Evolutionary conservation across 2,113 vertebrate genomes (phyloP), one percentile per base, ranked within the genome.

Genomic region (Nestor notabilis): DNA sequence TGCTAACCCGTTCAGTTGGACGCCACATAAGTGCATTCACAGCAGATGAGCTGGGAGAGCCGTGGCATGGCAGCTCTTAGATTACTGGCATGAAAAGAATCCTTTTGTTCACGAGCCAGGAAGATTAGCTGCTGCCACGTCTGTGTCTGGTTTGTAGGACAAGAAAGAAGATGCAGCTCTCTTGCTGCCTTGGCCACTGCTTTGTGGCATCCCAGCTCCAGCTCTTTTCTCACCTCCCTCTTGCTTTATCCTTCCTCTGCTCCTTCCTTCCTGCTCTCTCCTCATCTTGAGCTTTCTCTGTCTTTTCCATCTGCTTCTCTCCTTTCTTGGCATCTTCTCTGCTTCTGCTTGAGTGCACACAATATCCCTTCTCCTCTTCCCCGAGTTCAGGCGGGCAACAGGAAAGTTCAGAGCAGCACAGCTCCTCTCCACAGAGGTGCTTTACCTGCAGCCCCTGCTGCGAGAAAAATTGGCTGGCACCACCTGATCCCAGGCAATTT

Each of bases 401-500:
- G 81, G 9, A 79, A 96, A 97, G 96, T 94, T 97, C 84, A 93
- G 94, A 87, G 90, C 77, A 33, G 65, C 8, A 1, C 74, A 74
- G 91, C 90, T 95, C 90, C 80, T 77, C 94, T 96, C 87, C 94
- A 61, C 79, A 1, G 60, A 96, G 97, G 96, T 96, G 91, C 93
- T 97, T 97, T 96, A 97, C 95, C 95, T 96, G 95, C 25, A 11
- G 95, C 92, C 79, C 97, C 97, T 89, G 96, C 97, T 98, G 97
- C 6, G 97, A 97, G 95, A 85, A 92, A 97, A 97, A 98, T 97
- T 98, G 97, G 94, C 96, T 97, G 47, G 52, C 94, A 96, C 94
- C 97, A 96, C 94, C 96, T 95, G 97, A 97, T 96, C 96, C 89
- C 27, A 95, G 91, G 94, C 96, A 98, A 97, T 97, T 98, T 95